phyloP scores from a whole-genome alignment of 2,797 vertebrate genomes.

The Aplochiton taeniatus region DNA sequence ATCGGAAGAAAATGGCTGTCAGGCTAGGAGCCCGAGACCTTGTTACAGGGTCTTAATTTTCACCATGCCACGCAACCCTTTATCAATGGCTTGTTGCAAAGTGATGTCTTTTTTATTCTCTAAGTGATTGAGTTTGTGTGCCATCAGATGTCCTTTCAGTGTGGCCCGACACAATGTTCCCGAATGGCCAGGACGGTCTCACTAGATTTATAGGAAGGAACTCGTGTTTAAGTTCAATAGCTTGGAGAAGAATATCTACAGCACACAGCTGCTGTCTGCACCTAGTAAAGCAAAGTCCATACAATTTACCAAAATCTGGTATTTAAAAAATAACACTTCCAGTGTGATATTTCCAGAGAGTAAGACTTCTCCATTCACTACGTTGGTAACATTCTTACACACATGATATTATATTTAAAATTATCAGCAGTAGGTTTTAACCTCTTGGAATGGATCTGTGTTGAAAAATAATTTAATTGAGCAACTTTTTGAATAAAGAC shows the following conservation, averaged over 20 bases:
- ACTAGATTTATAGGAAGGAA: slow-evolving; percentile 33
- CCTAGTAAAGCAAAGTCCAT: slow-evolving; percentile 4
- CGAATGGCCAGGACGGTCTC: slow-evolving; percentile 32
- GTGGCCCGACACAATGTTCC: slow-evolving; percentile 80
- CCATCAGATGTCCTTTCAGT: slow-evolving; percentile 86
- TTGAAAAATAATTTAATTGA: too few relatives aligned
- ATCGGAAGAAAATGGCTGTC: slow-evolving; percentile 90
- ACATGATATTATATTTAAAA: too few relatives aligned
- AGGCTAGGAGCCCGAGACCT: slow-evolving; percentile 80
- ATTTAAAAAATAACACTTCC: not conserved
- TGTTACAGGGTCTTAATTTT: slow-evolving; percentile 94
- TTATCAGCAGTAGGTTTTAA: too few relatives aligned
- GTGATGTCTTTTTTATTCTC: slow-evolving; percentile 89
- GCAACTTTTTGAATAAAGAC: too few relatives aligned
- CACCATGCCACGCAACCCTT: slow-evolving; percentile 86
- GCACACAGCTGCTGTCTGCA: slow-evolving; percentile 5
- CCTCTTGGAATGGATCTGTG: too few relatives aligned
- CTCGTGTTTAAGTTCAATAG: slow-evolving; percentile 21
- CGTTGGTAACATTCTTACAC: too few relatives aligned
- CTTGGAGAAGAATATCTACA: slow-evolving; percentile 13
- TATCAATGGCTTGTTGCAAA: slow-evolving; percentile 90
- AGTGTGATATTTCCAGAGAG: too few relatives aligned
- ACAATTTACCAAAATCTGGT: not conserved
- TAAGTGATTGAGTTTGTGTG: slow-evolving; percentile 84
- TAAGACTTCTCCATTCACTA: too few relatives aligned